Evolutionary conservation across 1,140 invertebrate species (phyloP), one percentile per base, ranked within the genome.

Genomic region (Drosophila willistoni): DNA sequence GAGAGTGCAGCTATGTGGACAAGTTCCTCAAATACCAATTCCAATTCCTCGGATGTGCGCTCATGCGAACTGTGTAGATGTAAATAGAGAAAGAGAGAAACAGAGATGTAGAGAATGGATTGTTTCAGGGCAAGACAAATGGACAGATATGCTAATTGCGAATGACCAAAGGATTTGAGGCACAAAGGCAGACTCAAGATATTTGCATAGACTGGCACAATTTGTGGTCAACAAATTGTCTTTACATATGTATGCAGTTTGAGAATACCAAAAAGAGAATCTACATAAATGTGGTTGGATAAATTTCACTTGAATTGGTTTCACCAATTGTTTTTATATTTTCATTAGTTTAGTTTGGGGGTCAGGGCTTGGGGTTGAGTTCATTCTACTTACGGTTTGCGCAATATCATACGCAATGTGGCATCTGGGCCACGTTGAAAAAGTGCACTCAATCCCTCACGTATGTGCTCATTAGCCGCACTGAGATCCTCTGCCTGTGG

Each of bases 11-110:
- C 96, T 67, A 98, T 96, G 82, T 97, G 96, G 55, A 97, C 92
- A 33, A 98, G 92, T 89, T 98, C 97, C 82, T 97, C 96, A 91
- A 97, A 97, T 66, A 98, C 96, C 64, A 96, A 94, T 91, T 97
- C 97, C 75, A 97, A 91, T 90, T 98, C 97, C 83, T 97, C 96
- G 6, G 93, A 90, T 2, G 95, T 96, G 73, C 97, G 92, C 84
- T 97, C 96, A 81, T 95, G 93, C 56, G 94, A 94, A 73, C 95
- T 96, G 86, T 25, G 17, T 60, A 36, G 29, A 29, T 6, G 29
- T 29, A 29, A 29, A 36, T 36, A 10, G 34, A 36, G 34, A 36
- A 36, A 25, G 13, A 7, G 25, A 12, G n/a, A 3, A 47, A 41
- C 5, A 51, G 29, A 19, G 17, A 17, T 19, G 17, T 19, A 19